A percentile compares a stretch with the other conserved stretches of the same genome.
These are phyloP conservation scores for Otolemur crassicaudatus DNA, from an alignment of 2,797 vertebrate species.

Conservation along the genomic window DNA sequence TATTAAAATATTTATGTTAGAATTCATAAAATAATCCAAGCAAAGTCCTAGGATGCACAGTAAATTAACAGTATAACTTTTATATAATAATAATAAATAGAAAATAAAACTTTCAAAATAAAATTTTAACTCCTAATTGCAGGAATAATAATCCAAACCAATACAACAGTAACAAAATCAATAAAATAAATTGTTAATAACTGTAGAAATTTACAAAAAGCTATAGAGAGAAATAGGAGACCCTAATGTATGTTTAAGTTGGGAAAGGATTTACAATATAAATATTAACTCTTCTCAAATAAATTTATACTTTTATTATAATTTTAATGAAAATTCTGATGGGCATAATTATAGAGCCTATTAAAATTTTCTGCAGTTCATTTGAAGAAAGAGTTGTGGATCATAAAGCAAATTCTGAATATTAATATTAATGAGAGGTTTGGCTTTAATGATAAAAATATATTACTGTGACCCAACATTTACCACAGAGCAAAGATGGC, in stretches of 20 bases:
- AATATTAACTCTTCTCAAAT: conserved; percentile 11
- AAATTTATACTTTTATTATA: conserved; percentile 51
- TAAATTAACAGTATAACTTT: conserved; percentile 44
- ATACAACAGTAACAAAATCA: not conserved
- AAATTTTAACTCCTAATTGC: not conserved
- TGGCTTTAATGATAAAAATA: conserved; percentile 50
- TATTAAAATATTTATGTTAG: not conserved
- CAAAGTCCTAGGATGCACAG: not conserved
- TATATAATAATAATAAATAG: conserved; percentile 22
- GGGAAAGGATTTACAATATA: not conserved
- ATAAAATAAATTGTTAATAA: conserved; percentile 43
- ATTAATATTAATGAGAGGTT: conserved; percentile 3
- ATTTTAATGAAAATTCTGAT: conserved; percentile 36
- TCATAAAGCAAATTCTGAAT: conserved; percentile 35
- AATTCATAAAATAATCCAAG: conserved; percentile 27
- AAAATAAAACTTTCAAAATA: conserved; percentile 24
- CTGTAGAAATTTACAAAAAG: conserved; percentile 41
- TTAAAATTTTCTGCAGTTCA: conserved; percentile 40
- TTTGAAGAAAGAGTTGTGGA: not conserved
- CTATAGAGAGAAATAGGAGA: conserved; percentile 15
- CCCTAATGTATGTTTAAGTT: not conserved
- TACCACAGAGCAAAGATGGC: not conserved
- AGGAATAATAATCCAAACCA: conserved; percentile 5
- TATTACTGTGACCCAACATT: not conserved
- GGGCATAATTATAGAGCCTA: not conserved